Conservation (phyloP, 2,888 invertebrate species). For the Mythimna vitellina region DNA sequence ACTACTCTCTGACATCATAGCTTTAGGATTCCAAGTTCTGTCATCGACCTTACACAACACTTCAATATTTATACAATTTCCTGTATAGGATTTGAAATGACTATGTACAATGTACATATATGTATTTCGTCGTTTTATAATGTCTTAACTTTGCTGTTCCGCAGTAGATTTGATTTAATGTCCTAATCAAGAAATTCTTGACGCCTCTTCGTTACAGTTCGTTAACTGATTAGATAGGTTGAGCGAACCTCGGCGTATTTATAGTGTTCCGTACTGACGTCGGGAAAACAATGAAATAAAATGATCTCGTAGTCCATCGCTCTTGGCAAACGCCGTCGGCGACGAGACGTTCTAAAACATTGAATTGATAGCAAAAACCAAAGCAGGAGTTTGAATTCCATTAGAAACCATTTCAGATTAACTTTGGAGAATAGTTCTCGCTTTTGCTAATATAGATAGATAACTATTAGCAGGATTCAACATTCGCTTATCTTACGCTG, state of each 20-base stretch:
- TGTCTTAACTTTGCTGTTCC: slow-evolving; percentile 14
- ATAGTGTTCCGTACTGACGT: slow-evolving; percentile 42
- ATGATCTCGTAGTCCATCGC: slow-evolving; percentile 33
- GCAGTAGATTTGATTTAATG: slow-evolving; percentile 59
- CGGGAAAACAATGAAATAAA: slow-evolving; percentile 51
- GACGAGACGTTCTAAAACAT: slow-evolving; percentile 35
- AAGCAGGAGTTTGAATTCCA: slow-evolving; percentile 10
- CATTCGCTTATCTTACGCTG: neutral
- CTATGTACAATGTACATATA: neutral
- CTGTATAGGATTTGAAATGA: neutral
- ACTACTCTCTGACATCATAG: slow-evolving; percentile 54
- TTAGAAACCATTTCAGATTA: slow-evolving; percentile 12
- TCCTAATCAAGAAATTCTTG: slow-evolving; percentile 77
- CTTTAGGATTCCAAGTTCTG: slow-evolving; percentile 38
- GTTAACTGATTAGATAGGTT: slow-evolving; percentile 55
- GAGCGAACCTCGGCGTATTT: slow-evolving; percentile 42
- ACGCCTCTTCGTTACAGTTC: slow-evolving; percentile 62
- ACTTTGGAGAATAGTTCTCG: slow-evolving; percentile 7
- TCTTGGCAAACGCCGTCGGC: slow-evolving; percentile 30
- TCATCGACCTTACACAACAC: slow-evolving; percentile 40
- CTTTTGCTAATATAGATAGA: slow-evolving; percentile 13
- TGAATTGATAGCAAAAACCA: slow-evolving; percentile 34
- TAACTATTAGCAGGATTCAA: neutral
- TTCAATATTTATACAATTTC: slow-evolving; percentile 8
- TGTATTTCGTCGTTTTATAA: slow-evolving; percentile 15